Evolutionary conservation across 2,113 vertebrate genomes (phyloP), one percentile per base, ranked within the genome.

Genomic region (Poeciliopsis retropinna): DNA sequence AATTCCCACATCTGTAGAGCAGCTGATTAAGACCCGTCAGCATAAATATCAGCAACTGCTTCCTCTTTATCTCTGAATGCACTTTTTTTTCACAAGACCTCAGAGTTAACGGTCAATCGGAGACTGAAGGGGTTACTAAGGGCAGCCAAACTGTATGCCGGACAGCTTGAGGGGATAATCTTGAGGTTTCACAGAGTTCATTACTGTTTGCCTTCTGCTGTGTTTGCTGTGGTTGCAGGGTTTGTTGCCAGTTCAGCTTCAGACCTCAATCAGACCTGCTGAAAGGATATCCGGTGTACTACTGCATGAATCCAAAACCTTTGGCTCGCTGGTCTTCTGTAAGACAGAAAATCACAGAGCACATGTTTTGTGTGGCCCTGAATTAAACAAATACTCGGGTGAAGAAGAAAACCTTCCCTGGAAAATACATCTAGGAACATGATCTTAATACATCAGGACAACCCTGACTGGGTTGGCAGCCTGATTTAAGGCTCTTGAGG

Each of bases 171-270:
- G 25, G 10, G 70, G 39, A 51, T 41, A 82, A 57, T n/a, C 22
- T 57, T 57, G 51, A 57, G 51, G 10, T 57, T 57, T 57, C 25
- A 0, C 51, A 57, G 13, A 72, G 80, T 85, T 87, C 60, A 75
- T 85, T 75, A 68, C 67, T 39, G 60, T 79, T 88, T 78, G 78
- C 77, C 76, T 84, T 78, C 64, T 72, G 51, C 57, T 57, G 79
- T 47, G 79, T 80, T 79, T 90, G 91, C 91, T 90, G 90, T 60
- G 75, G 81, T 71, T 87, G 89, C 88, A 92, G 79, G 79, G 64
- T 92, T 90, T 90, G 67, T 66, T 73, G 80, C 73, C 60, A 9
- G 71, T 80, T 87, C 85, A 80, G 82, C 83, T 73, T 73, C 57
- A 51, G 54, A 30, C 9, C 72, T 66, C 72, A 82, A 54, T 67